phyloP scores from a whole-genome alignment of 2,797 vertebrate species.

The Salarias fasciatus region DNA sequence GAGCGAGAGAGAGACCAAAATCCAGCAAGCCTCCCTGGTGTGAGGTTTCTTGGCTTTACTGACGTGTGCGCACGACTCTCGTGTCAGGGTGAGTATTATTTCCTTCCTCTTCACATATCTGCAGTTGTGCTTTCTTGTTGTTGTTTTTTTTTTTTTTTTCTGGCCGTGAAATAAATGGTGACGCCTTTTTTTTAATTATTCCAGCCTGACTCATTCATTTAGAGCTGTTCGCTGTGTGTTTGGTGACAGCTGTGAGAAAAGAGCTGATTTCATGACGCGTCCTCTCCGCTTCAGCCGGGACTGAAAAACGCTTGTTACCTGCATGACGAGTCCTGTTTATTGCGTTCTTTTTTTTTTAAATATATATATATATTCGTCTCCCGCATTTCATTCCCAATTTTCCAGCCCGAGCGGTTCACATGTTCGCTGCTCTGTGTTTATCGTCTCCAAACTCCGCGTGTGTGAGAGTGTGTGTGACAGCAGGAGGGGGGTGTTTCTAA shows the following conservation, averaged over 20 bases:
- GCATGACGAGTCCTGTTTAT: slow-evolving; percentile 2
- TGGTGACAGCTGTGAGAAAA: slow-evolving; percentile 2
- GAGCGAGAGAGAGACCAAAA: slow-evolving; percentile 40
- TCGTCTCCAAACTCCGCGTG: slow-evolving; percentile 67
- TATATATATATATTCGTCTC: too few relatives aligned
- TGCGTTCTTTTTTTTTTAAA: too few relatives aligned
- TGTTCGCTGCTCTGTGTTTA: slow-evolving; percentile 62
- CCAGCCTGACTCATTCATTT: slow-evolving; percentile 24
- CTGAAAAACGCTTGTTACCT: slow-evolving; percentile 14
- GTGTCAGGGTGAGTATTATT: slow-evolving; percentile 76
- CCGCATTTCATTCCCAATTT: neutral
- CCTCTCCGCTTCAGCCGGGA: slow-evolving; percentile 19
- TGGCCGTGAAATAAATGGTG: slow-evolving; percentile 22
- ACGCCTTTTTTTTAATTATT: slow-evolving; percentile 39
- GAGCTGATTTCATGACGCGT: slow-evolving; percentile 10
- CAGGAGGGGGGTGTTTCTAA: slow-evolving; percentile 9
- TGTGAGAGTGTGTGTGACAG: slow-evolving; percentile 59
- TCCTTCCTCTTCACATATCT: slow-evolving; percentile 23
- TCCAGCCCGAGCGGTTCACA: slow-evolving; percentile 37
- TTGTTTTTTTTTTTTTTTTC: slow-evolving; percentile 4
- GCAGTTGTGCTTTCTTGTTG: slow-evolving; percentile 22
- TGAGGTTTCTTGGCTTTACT: slow-evolving; percentile 74
- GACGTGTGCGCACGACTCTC: slow-evolving; percentile 75
- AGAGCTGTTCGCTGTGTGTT: slow-evolving; percentile 14
- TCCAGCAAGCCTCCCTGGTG: slow-evolving; percentile 66